Percentiles rank a stretch among this genome's conserved stretches.
Conservation (phyloP, 2,888 invertebrate genomes). For the Scotopteryx bipunctaria region DNA sequence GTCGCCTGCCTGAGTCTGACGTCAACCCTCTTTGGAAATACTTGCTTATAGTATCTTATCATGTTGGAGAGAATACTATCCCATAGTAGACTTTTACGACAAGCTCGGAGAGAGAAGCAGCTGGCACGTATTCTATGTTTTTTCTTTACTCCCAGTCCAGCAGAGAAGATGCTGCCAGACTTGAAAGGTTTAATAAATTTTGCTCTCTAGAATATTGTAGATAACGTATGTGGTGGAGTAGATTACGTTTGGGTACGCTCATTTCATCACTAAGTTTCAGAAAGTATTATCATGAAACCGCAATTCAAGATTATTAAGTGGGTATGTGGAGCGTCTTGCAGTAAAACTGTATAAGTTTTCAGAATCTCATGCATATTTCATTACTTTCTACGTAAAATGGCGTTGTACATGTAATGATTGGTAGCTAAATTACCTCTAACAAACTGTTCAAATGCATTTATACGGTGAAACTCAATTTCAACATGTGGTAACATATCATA, state of each 20-base stretch:
- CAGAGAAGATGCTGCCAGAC: too few species aligned
- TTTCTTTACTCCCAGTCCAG: too few species aligned
- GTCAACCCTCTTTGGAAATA: too few species aligned
- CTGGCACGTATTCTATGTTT: too few species aligned
- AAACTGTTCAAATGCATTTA: constrained; percentile 10
- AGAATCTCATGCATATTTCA: constrained; percentile 13
- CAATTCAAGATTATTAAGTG: constrained; percentile 4
- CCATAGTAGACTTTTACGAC: too few species aligned
- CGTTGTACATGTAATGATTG: constrained; percentile 15
- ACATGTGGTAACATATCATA: background rate
- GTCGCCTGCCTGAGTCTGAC: too few species aligned
- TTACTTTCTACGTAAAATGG: constrained; percentile 6
- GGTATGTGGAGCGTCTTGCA: constrained; percentile 11
- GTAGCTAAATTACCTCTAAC: constrained; percentile 17
- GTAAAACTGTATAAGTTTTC: constrained; percentile 6
- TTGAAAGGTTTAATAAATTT: background rate
- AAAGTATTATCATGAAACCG: constrained; percentile 6
- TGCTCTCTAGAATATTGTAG: background rate
- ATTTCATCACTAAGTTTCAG: background rate
- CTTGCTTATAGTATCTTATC: too few species aligned
- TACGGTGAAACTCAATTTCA: constrained; percentile 4
- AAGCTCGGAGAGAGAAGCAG: too few species aligned
- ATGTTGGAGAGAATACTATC: too few species aligned
- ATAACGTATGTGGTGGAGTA: background rate
- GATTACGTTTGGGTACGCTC: background rate